phyloP scores from a whole-genome alignment of 2,888 invertebrate species.

The Cylloceria caligata region DNA sequence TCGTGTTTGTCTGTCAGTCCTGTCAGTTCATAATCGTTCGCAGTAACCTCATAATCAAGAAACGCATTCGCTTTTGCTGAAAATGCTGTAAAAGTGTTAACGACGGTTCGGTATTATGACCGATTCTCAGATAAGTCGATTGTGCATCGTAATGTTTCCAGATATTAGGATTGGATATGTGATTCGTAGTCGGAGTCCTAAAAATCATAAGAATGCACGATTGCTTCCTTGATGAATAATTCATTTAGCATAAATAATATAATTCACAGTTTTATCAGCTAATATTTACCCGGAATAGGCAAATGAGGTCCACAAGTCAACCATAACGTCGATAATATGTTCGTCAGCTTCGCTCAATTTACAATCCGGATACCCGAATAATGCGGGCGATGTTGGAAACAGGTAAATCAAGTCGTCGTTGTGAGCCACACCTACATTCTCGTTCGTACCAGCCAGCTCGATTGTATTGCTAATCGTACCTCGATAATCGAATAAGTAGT shows the following conservation, averaged over 20 bases:
- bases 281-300: slow-evolving; percentile 69
- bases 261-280: neutral
- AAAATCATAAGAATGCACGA: slow-evolving; percentile 5
- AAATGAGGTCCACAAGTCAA: slow-evolving; percentile 84
- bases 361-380: slow-evolving; percentile 38
- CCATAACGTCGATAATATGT: slow-evolving; percentile 79
- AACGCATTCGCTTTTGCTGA: slow-evolving; percentile 67
- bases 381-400: slow-evolving; percentile 76
- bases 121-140: slow-evolving; percentile 69
- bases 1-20: neutral
- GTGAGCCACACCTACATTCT: slow-evolving; percentile 82
- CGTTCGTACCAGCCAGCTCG: slow-evolving; percentile 5
- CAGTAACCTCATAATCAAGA: slow-evolving; percentile 61
- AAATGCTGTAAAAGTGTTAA: slow-evolving; percentile 36
- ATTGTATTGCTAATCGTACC: slow-evolving; percentile 63
- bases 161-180: slow-evolving; percentile 26
- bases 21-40: neutral
- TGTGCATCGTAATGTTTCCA: slow-evolving; percentile 69
- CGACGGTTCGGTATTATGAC: slow-evolving; percentile 49
- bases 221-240: neutral
- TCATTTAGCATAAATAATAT: neutral
- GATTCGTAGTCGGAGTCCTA: slow-evolving; percentile 61
- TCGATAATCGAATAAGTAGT: slow-evolving; percentile 69
- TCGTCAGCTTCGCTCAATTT: slow-evolving; percentile 72
- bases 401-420: slow-evolving; percentile 85